Conservation (phyloP, 2,888 invertebrate species). For the Baronia brevicornis region DNA sequence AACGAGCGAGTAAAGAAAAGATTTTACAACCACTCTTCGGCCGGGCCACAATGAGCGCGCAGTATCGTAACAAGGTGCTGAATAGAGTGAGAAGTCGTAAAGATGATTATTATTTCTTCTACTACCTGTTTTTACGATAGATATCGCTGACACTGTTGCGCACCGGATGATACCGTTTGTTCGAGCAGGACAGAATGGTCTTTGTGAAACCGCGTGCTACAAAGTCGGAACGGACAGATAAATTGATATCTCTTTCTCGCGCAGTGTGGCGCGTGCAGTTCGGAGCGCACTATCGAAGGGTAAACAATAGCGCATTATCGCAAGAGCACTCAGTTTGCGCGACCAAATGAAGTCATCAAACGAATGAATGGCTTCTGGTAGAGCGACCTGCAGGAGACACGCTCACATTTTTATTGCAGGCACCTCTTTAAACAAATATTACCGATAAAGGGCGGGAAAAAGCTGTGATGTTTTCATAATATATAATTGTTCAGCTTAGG, state of each 20-base stretch:
- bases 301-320: slow-evolving; percentile 75
- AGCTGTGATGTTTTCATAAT: slow-evolving; percentile 33
- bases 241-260: slow-evolving; percentile 53
- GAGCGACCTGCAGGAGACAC: slow-evolving; percentile 60
- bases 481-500: too few species aligned
- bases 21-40: slow-evolving; percentile 73
- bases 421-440: slow-evolving; percentile 66
- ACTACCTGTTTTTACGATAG: slow-evolving; percentile 76
- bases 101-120: slow-evolving; percentile 78
- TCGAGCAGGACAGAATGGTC: slow-evolving; percentile 47
- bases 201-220: slow-evolving; percentile 45
- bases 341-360: slow-evolving; percentile 74
- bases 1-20: slow-evolving; percentile 74
- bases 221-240: slow-evolving; percentile 36
- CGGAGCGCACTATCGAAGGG: slow-evolving; percentile 72
- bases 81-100: slow-evolving; percentile 78
- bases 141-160: slow-evolving; percentile 49
- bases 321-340: slow-evolving; percentile 66
- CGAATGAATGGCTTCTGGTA: slow-evolving; percentile 67
- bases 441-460: slow-evolving; percentile 42
- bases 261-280: slow-evolving; percentile 66
- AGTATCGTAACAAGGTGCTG: slow-evolving; percentile 76
- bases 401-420: slow-evolving; percentile 68
- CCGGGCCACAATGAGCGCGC: slow-evolving; percentile 72
- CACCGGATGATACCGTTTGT: slow-evolving; percentile 27